Base-by-base conservation (phyloP, 2,888 invertebrate genomes). In the Invenusta paracnida region DNA sequence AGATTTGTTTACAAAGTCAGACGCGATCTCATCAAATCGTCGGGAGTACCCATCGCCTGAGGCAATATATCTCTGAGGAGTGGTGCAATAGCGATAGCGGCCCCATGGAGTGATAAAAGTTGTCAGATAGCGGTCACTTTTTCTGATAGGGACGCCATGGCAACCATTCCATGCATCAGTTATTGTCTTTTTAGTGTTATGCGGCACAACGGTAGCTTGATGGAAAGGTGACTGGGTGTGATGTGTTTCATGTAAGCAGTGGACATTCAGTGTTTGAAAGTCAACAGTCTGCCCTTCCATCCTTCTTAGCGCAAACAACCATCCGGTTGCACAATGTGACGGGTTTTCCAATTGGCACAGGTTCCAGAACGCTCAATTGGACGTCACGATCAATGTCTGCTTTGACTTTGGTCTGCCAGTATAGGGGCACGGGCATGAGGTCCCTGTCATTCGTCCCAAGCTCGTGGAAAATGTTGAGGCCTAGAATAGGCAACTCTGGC, bases 381-480 rank as follows among this genome's bases (percentile, higher is more conserved):
- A 88, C 88, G 84, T 89, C 88, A 23, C 87, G 88, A 83, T 89
- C 89, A 0, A 89, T 86, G 0, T 88, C 88, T 23, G 85, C 88
- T 82, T 89, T 89, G 0, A 89, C 88, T 1, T 87, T 87, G 0
- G 88, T 87, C 48, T 87, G 87, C 89, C 89, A 89, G 82, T 89
- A 88, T 0, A 89, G 5, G n/a, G 88, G 89, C 23, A 89, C 89
- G 23, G 88, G 88, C 13, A 89, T 88, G 17, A 89, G 87, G 86
- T 89, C 87, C 25, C 66, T 28, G 31, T 84, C 27, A 2, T 13
- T 31, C 0, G 89, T 84, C 2, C 79, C 27, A 79, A 79, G 79
- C 23, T 79, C 25, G 79, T n/a, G 29, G 29, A 79, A 28, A 0
- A 88, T 86, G 29, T 87, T 87, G 0, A 88, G 83, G 0, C 88